Base-by-base conservation (phyloP, 2,888 invertebrate genomes). In the Leptinotarsa haldemani region DNA sequence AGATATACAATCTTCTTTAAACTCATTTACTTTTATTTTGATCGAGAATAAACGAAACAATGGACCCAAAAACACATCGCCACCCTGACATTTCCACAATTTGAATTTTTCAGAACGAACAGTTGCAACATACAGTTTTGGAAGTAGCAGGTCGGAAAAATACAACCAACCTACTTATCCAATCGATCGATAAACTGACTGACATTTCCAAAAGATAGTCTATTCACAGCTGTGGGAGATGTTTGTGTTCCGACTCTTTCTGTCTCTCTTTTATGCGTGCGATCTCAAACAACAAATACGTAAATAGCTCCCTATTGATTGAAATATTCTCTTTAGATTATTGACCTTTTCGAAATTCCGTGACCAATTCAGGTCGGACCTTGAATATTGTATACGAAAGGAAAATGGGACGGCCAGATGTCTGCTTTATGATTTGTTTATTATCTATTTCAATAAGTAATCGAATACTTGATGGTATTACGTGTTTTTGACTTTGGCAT, bases 281-380 rank as follows among this genome's bases (percentile, higher is more conserved):
- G 56, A 22, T 20, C 56, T 56, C 18, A 15, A 56, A 22, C 13
- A 20, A 56, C 22, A 56, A 56, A 56, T 22, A 56, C 56, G 56
- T 56, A 56, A 56, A 56, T 56, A 56, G 22, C 13, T 25, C 56
- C 56, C 22, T 71, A 71, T 71, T 71, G 71, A 71, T 71, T 67
- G 71, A 30, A 71, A 68, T 50, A 63, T 67, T 63, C 66, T 63
- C 61, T 71, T 71, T 71, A 63, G 71, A 71, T 71, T 71, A 71
- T 67, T 66, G 71, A 71, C 71, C 71, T 46, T 71, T 20, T 65
- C 12, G 65, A 70, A 69, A 69, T 30, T 63, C 30, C 25, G 18
- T 22, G 56, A 56, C 56, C 20, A 15, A 56, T 56, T 56, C 56
- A 56, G 56, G 56, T 56, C 56, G 22, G 15, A 22, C 22, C 56